Evolutionary conservation across 1,140 invertebrate species (phyloP).

Genomic region (Caenorhabditis briggsae): DNA sequence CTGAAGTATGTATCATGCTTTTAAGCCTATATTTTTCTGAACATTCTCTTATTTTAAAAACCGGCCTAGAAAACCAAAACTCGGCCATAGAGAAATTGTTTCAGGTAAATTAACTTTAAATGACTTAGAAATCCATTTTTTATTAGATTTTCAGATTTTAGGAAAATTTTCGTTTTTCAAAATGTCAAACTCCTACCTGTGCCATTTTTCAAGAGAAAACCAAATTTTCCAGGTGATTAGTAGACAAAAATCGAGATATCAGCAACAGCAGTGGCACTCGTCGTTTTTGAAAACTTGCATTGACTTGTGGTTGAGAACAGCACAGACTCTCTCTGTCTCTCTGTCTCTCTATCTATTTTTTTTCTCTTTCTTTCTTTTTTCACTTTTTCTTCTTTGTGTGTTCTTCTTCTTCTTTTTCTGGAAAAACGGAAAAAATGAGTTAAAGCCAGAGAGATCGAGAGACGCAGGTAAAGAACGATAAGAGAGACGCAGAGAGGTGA

Average conservation of each 20-base stretch:
- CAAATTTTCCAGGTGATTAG: neutral
- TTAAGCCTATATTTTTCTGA: no score
- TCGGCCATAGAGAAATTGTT: no score
- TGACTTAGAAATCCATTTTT: no score
- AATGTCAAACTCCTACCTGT: neutral
- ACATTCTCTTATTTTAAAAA: no score
- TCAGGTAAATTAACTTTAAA: no score
- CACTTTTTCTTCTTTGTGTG: neutral
- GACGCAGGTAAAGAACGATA: neutral
- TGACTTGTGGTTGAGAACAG: neutral
- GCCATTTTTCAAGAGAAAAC: no score
- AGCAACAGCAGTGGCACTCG: neutral
- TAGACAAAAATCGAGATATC: neutral
- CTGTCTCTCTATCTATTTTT: neutral
- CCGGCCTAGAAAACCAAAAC: no score
- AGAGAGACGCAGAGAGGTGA: neutral
- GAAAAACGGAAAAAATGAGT: neutral
- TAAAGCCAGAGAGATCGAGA: neutral
- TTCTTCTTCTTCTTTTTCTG: neutral
- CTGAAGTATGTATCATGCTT: no score
- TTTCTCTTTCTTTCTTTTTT: neutral
- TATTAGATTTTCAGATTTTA: no score
- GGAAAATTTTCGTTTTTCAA: no score
- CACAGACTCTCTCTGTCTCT: neutral
- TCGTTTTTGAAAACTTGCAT: slow-evolving; percentile 19